Evolutionary conservation across 37 sponge, comb jelly and placozoan species (phyloP), one percentile per base, ranked within the genome.

Genomic region (Oscarella lobularis): DNA sequence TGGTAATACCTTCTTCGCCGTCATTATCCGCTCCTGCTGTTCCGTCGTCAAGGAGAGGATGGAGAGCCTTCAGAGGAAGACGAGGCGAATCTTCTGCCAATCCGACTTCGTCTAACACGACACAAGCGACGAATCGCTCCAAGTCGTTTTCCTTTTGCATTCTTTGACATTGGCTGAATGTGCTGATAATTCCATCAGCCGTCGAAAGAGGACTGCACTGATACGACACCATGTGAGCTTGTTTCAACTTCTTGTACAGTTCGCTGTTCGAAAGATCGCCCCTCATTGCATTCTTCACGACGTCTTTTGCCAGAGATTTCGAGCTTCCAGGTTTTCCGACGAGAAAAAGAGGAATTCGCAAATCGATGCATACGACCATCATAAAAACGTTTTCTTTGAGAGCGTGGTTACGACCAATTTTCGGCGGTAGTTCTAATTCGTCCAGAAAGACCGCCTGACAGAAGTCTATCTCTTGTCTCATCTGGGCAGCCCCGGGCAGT

Each of bases 251-350:
- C 40, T 67, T 73, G 14, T 91, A 75, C 6, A 95, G 84, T 0
- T 74, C 33, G 30, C 40, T 38, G 3, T 80, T 72, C 0, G 96
- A 90, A 41, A 6, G 35, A 9, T 69, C 66, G 31, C 95, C 95
- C 67, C 78, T 74, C 95, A 94, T 94, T 6, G 91, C 87, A 14
- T 85, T 81, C 37, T 80, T 75, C 27, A 94, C 80, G 38, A 87
- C 87, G 36, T 87, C 82, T 55, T 94, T 94, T 2, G 95, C 95
- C 5, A 94, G 81, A 36, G 90, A 88, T 68, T 94, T 94, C 37
- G 91, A 90, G 77, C 95, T 94, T 27, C 98, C 98, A 39, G 98
- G 98, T 66, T 96, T 93, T 27, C 98, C 98, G 29, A 96, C 94
- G n/a, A 96, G 78, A 74, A 96, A 96, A 33, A 96, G 85, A 39